Conservation (phyloP, 2,113 vertebrate species). For the Esox niger region DNA sequence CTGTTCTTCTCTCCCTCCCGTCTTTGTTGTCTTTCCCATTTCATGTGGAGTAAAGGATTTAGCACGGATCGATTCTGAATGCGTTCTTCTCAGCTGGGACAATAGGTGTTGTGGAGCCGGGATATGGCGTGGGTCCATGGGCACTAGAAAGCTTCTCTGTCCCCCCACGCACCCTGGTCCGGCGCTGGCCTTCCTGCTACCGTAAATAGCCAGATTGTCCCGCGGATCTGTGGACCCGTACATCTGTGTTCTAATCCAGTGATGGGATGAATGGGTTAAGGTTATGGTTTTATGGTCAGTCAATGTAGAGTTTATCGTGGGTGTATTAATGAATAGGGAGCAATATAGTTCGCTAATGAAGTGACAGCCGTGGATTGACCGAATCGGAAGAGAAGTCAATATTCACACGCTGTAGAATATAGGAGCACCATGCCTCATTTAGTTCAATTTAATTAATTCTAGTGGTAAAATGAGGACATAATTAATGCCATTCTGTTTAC, state of each 20-base stretch:
- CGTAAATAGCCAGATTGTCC: not conserved
- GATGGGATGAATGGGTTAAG: not conserved
- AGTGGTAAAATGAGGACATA: not conserved
- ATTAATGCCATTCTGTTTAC: no score
- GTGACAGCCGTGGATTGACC: constrained; percentile 42
- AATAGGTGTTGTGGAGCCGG: constrained; percentile 45
- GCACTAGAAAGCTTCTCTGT: constrained; percentile 1
- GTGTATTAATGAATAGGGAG: constrained; percentile 15
- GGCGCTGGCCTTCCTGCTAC: not conserved
- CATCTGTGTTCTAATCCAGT: not conserved
- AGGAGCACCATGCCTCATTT: not conserved
- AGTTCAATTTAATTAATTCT: not conserved
- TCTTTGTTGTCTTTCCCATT: constrained; percentile 69
- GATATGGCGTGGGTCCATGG: constrained; percentile 27
- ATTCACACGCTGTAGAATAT: not conserved
- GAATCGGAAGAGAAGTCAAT: not conserved
- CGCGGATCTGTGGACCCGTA: not conserved
- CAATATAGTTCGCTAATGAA: constrained; percentile 58
- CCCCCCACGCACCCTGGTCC: not conserved
- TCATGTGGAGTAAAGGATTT: constrained; percentile 66
- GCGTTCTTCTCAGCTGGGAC: constrained; percentile 51
- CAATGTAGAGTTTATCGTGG: not conserved
- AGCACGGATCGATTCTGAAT: constrained; percentile 65
- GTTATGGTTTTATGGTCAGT: not conserved
- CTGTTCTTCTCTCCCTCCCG: constrained; percentile 55